Conservation (phyloP, 2,888 invertebrate genomes). For the Chrysolina oricalcia region DNA sequence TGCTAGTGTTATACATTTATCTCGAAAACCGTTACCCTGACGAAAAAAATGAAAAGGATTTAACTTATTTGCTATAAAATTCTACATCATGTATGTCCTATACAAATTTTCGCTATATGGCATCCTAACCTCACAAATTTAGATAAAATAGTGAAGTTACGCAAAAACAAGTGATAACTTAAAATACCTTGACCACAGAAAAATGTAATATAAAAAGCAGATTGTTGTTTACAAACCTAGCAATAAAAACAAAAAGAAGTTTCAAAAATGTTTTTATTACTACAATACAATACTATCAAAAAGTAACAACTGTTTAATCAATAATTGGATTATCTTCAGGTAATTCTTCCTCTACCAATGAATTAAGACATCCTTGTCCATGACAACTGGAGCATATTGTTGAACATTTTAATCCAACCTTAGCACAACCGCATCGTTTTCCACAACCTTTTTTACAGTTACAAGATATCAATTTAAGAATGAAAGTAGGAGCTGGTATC, state of each 20-base stretch:
- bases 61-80: too few species aligned
- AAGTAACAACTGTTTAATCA: background rate
- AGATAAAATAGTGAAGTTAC: background rate
- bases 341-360: background rate
- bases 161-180: conserved; percentile 6
- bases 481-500: background rate
- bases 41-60: too few species aligned
- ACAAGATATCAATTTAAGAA: conserved; percentile 1
- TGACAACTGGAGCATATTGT: background rate
- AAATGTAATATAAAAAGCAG: background rate
- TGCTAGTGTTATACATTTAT: background rate
- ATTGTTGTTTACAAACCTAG: conserved; percentile 1
- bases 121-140: conserved; percentile 2
- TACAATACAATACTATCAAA: background rate
- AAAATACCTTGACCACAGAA: conserved; percentile 6
- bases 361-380: background rate
- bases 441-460: background rate
- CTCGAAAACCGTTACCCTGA: background rate
- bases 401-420: background rate
- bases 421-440: background rate
- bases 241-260: conserved; percentile 1
- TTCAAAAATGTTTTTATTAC: background rate
- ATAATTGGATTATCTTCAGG: background rate
- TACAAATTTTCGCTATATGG: background rate
- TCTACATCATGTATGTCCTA: background rate